phyloP scores from a whole-genome alignment of 2,888 invertebrate genomes.

The Epistrophella euchroma region DNA sequence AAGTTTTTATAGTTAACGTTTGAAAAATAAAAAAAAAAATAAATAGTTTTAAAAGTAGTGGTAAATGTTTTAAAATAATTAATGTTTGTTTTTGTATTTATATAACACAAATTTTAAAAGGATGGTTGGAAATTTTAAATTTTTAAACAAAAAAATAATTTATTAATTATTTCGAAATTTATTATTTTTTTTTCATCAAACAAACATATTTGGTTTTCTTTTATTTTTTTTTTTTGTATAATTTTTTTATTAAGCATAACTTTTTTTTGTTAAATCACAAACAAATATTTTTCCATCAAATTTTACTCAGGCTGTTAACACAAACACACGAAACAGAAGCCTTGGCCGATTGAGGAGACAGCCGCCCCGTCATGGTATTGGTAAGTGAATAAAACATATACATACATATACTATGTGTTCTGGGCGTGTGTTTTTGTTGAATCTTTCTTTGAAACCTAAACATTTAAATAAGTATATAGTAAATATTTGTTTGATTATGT shows the following conservation, averaged over 20 bases:
- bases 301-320: conserved; percentile 84
- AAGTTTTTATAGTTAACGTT: conserved; percentile 39
- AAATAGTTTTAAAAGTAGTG: conserved; percentile 40
- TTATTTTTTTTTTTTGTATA: neutral
- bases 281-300: conserved; percentile 77
- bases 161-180: neutral
- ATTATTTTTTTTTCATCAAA: neutral
- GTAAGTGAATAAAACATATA: conserved; percentile 80
- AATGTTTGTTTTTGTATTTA: conserved; percentile 20
- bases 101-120: neutral
- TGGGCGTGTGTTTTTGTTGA: conserved; percentile 43
- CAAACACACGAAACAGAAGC: conserved; percentile 84
- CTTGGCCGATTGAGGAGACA: conserved; percentile 84
- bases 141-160: neutral
- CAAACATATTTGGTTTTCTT: neutral
- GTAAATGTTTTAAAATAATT: conserved; percentile 48
- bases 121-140: conserved; percentile 22
- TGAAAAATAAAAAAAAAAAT: conserved; percentile 15
- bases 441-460: neutral
- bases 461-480: neutral
- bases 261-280: conserved; percentile 66
- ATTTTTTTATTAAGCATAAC: conserved; percentile 7
- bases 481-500: conserved; percentile 1
- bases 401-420: conserved; percentile 16
- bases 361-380: conserved; percentile 85